Evolutionary conservation across 2,113 vertebrate species (phyloP), one percentile per base, ranked within the genome.

Genomic region (Ariopsis seemanni): DNA sequence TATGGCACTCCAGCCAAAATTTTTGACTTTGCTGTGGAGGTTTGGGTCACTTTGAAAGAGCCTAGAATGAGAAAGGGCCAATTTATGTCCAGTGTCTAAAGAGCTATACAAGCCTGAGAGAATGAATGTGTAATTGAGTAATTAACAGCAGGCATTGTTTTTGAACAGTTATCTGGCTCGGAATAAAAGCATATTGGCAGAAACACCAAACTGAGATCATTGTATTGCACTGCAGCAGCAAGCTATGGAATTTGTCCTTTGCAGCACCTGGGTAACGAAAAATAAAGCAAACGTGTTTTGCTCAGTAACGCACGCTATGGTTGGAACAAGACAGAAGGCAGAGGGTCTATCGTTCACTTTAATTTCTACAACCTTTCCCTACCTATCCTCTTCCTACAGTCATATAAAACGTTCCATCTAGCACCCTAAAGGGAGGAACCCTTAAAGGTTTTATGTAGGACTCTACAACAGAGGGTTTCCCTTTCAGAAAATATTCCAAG

Each of bases 61-160:
- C 42, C 77, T 58, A 27, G 52, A 86, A 65, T n/a, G 83, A 74
- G 63, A 52, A 65, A 42, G 48, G 72, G 30, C 53, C 50, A 85
- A 79, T 77, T 85, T 67, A 63, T 60, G 69, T 85, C 86, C 78
- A 79, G 60, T 48, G 60, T 48, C 50, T 55, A 84, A 78, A 78
- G 30, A 84, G 71, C 67, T 84, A 58, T 27, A 50, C 82, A 42
- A 57, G 69, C 17, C 69, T 55, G 80, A 80, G 78, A 63, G 65
- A 79, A 84, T 87, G 34, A 83, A 85, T 69, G 86, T 80, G 48
- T 85, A 89, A 87, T 85, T 77, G 85, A 65, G 60, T 90, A 90
- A 89, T 90, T 90, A 90, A 82, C 85, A 89, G 90, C 86, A 87
- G 90, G 85, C 86, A 89, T 90, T 89, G 85, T 89, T 90, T 87